Evolutionary conservation across 2,888 invertebrate genomes (phyloP), one percentile per base, ranked within the genome.

Genomic region (Rhingia rostrata): DNA sequence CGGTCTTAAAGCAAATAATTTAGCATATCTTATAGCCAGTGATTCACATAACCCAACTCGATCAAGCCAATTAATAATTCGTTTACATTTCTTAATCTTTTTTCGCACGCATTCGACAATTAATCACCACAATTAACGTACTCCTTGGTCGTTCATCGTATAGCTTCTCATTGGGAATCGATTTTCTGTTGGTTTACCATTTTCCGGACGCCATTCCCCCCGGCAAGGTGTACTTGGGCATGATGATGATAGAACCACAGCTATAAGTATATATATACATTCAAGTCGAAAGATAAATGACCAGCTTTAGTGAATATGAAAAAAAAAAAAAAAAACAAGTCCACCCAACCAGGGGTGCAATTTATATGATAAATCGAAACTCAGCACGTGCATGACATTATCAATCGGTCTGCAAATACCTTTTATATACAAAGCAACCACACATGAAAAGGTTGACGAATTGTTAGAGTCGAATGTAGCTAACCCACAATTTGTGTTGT

Each of bases 351-450:
- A 4, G 22, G 37, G 54, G 6, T 56, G 49, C 47, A 47, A 56
- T 64, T 49, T 12, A 58, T 54, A 32, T 49, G 63, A 70, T 64
- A 78, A 70, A 70, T 63, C 58, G 43, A 43, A 43, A 7, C 54
- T 32, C 54, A 63, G 56, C 77, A 78, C 77, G 77, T 78, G 77
- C 43, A 60, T 54, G 64, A 12, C 33, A 74, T 60, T 66, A 75
- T 58, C 47, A 51, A 64, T 10, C 47, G 2, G 33, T 2, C 32
- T n/a, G 32, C 22, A 22, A 22, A n/a, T 30, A 10, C n/a, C 10
- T 10, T 6, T 12, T n/a, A 37, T 7, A 30, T 9, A 30, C 12
- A 47, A 6, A 12, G 10, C 43, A 61, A 12, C 22, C 22, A 49
- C 9, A 60, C 6, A 56, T 10, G 35, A 7, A 45, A 9, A 39